phyloP scores from a whole-genome alignment of 2,113 vertebrate species.

The Regulus satrapa region DNA sequence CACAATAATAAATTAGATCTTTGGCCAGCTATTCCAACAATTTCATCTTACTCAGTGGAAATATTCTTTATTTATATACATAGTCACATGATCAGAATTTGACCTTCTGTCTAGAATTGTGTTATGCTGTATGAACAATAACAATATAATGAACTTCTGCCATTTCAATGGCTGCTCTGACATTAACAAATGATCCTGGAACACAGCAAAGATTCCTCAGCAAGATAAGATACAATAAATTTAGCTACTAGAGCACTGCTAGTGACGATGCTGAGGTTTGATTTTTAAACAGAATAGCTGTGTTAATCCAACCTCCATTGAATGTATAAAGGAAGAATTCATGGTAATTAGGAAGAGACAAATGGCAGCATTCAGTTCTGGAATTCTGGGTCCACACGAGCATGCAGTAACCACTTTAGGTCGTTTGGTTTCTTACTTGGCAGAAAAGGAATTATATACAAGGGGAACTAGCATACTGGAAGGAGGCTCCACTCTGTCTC shows the following conservation, averaged over 20 bases:
- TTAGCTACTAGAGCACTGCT: conserved; percentile 9
- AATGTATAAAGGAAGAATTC: conserved; percentile 37
- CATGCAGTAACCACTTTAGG: neutral
- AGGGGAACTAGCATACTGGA: neutral
- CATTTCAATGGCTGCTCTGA: conserved; percentile 6
- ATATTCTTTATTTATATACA: conserved; percentile 40
- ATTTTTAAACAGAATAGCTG: conserved; percentile 59
- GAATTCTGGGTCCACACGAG: neutral
- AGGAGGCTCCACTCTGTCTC: conserved; percentile 40
- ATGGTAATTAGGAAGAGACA: conserved; percentile 44
- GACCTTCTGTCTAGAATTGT: conserved; percentile 43
- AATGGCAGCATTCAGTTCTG: conserved; percentile 27
- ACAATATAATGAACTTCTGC: conserved; percentile 35
- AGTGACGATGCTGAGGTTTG: neutral
- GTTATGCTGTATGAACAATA: conserved; percentile 16
- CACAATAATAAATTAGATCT: conserved; percentile 1
- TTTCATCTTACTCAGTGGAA: conserved; percentile 40
- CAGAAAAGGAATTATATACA: conserved; percentile 42
- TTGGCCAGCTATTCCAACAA: neutral
- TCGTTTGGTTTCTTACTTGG: conserved; percentile 7
- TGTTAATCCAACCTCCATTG: conserved; percentile 13
- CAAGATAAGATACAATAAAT: conserved; percentile 52
- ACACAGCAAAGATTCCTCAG: conserved; percentile 40
- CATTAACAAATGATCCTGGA: conserved; percentile 37
- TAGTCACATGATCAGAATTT: conserved; percentile 41